Conservation (phyloP, 2,888 invertebrate species). For the Oxystoma pomonae region DNA sequence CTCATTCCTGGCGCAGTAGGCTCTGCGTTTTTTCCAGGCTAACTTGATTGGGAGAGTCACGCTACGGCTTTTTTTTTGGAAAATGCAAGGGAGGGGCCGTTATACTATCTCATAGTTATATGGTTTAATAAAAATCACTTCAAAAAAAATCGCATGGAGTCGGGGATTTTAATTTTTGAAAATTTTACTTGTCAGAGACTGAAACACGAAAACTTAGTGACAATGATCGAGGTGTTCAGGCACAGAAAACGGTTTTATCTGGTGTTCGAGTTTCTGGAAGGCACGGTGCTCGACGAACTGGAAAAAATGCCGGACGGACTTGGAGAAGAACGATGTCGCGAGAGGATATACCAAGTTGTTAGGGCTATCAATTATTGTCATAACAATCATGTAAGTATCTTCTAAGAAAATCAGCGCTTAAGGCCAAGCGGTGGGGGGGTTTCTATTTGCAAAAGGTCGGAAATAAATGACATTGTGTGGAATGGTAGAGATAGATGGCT, state of each 20-base stretch:
- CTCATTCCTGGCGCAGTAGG: no score
- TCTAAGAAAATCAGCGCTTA: no score
- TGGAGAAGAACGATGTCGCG: slow-evolving; percentile 67
- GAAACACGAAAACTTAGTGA: slow-evolving; percentile 83
- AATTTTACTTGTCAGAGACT: slow-evolving; percentile 61
- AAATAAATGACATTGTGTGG: no score
- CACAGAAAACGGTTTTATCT: slow-evolving; percentile 79
- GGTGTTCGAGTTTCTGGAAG: slow-evolving; percentile 85
- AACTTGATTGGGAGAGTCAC: no score
- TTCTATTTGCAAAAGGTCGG: no score
- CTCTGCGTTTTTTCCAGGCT: no score
- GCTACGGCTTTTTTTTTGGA: no score
- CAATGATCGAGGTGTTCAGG: slow-evolving; percentile 84
- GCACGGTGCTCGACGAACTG: slow-evolving; percentile 79
- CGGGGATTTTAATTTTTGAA: neutral
- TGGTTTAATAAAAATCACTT: no score
- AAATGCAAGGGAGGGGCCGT: no score
- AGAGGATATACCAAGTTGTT: slow-evolving; percentile 77
- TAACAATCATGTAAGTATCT: slow-evolving; percentile 68
- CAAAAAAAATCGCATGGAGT: neutral
- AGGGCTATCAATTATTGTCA: slow-evolving; percentile 80
- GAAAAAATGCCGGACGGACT: slow-evolving; percentile 69
- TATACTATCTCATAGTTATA: no score
- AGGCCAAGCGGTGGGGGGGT: no score
- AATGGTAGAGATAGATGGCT: no score